Evolutionary conservation across 1,140 invertebrate genomes (phyloP).

Genomic region (Chelonus insularis): DNA sequence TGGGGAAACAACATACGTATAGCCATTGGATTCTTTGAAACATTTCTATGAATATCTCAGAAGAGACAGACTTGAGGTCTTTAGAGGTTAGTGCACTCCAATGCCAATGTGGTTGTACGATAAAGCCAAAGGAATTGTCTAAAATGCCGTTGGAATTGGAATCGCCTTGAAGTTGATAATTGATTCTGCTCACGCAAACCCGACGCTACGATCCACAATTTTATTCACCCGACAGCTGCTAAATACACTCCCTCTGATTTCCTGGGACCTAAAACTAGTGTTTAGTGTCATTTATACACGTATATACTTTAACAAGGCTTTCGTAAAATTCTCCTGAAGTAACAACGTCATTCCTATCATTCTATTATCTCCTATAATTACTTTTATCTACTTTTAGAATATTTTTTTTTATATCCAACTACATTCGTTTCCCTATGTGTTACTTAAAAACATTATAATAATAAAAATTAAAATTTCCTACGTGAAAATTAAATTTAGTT

Average conservation of each 20-base stretch:
- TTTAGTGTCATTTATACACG: too few relatives aligned
- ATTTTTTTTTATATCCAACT: too few relatives aligned
- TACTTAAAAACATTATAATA: too few relatives aligned
- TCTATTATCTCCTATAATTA: too few relatives aligned
- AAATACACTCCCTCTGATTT: not conserved
- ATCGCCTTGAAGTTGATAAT: not conserved
- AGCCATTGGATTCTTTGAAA: not conserved
- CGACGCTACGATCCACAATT: conserved; percentile 1
- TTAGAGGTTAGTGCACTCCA: not conserved
- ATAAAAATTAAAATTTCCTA: too few relatives aligned
- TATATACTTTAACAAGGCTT: too few relatives aligned
- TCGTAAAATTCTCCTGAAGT: too few relatives aligned
- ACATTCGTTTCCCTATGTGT: too few relatives aligned
- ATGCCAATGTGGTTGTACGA: not conserved
- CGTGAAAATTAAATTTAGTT: too few relatives aligned
- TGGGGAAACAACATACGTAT: not conserved
- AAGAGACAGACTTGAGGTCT: not conserved
- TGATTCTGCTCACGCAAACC: conserved; percentile 18
- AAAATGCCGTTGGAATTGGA: not conserved
- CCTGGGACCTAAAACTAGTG: not conserved
- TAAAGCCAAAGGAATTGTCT: not conserved
- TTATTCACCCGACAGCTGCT: not conserved
- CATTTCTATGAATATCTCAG: conserved; percentile 1
- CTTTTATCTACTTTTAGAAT: too few relatives aligned
- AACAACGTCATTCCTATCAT: too few relatives aligned